phyloP scores from a whole-genome alignment of 2,113 vertebrate genomes.

The Tachysurus vachellii region DNA sequence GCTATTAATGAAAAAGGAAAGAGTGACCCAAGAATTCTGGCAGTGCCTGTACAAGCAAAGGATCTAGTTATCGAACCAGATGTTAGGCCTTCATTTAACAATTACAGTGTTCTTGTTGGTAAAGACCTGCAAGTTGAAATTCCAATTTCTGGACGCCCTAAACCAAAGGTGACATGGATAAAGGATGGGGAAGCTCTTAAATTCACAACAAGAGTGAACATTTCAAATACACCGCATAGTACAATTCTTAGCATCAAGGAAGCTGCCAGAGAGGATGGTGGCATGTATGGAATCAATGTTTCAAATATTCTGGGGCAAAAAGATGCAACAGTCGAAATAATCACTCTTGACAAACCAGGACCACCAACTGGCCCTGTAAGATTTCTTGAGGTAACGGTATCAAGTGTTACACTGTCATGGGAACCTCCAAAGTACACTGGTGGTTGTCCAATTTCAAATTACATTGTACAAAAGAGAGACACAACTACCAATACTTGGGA shows the following conservation, averaged over 20 bases:
- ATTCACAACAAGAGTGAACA: constrained; percentile 91
- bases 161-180: constrained; percentile 86
- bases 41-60: constrained; percentile 90
- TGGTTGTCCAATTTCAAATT: constrained; percentile 95
- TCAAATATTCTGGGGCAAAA: constrained; percentile 88
- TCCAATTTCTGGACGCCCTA: constrained; percentile 90
- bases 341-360: constrained; percentile 93
- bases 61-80: constrained; percentile 94
- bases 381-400: constrained; percentile 92
- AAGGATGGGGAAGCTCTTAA: constrained; percentile 88
- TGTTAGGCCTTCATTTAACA: constrained; percentile 87
- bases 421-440: constrained; percentile 87
- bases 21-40: constrained; percentile 91
- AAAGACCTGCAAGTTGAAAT: constrained; percentile 90
- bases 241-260: constrained; percentile 91
- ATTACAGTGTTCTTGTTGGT: constrained; percentile 88
- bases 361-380: constrained; percentile 91
- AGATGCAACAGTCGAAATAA: constrained; percentile 85
- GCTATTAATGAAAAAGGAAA: constrained; percentile 97
- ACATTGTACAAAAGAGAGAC: constrained; percentile 94
- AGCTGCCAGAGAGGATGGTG: constrained; percentile 87
- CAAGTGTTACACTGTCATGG: constrained; percentile 93
- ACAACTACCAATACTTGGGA: constrained; percentile 91
- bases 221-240: constrained; percentile 75
- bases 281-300: constrained; percentile 87